phyloP scores from a whole-genome alignment of 1,140 invertebrate species.

The Lepidurus packardi region DNA sequence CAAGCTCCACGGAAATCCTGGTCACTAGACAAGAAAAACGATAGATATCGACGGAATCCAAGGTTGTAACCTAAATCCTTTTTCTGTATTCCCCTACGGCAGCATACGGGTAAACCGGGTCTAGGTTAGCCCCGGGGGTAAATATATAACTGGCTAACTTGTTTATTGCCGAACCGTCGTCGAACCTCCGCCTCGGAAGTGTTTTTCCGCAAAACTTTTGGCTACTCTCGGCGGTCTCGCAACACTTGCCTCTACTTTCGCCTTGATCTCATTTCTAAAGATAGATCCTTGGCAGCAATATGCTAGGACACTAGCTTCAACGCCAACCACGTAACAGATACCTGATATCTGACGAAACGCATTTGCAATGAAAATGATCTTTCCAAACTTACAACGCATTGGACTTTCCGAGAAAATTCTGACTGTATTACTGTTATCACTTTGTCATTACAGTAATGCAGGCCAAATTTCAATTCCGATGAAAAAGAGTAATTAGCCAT shows the following conservation, averaged over 20 bases:
- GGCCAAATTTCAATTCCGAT: too few species aligned
- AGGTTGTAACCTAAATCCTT: not conserved
- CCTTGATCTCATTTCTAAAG: not conserved
- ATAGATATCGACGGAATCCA: not conserved
- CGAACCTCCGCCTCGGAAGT: not conserved
- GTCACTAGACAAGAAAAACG: not conserved
- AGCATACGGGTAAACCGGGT: not conserved
- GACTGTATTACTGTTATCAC: too few species aligned
- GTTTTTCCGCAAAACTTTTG: not conserved
- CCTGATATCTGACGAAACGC: not conserved
- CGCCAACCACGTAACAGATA: not conserved
- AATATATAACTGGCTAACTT: not conserved
- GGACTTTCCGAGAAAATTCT: too few species aligned
- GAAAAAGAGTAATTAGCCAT: too few species aligned
- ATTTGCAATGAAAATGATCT: not conserved
- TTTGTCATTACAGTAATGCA: too few species aligned
- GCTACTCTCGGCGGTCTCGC: not conserved
- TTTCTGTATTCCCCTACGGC: not conserved
- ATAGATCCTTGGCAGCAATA: not conserved
- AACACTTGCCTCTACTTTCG: not conserved
- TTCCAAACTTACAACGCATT: too few species aligned
- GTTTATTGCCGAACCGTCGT: not conserved
- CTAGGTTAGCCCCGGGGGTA: not conserved
- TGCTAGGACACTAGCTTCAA: not conserved
- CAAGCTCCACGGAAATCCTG: not conserved